Base-by-base conservation (phyloP, 2,888 invertebrate species). In the Sinotaia quadrata region DNA sequence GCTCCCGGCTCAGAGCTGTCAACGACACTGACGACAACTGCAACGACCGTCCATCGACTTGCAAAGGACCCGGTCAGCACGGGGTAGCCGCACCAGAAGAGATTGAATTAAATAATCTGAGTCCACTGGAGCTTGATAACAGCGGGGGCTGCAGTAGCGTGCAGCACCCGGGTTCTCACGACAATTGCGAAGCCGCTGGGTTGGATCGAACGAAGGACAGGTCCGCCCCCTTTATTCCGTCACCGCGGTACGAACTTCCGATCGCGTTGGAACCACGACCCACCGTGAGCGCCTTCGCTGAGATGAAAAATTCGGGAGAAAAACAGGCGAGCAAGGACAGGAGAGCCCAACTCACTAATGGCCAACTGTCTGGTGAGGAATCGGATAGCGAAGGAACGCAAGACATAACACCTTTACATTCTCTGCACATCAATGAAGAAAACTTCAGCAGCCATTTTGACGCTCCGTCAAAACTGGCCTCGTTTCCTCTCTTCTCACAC, bases 1-100 rank as follows among this genome's bases (percentile, higher is more conserved):
- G 78, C 41, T 68, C 68, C 2, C 70, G 76, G 12, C 73, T 76
- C 27, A 61, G 71, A 51, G 78, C 76, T 8, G 73, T 75, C 8
- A 74, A 75, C 10, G 49, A 73, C 10, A n/a, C n/a, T n/a, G 74
- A 76, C 18, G 73, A 68, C 21, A 54, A 29, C 41, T 29, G 52
- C 56, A 33, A 12, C 1, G 27, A 34, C 12, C 21, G 24, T 15
- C 51, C 34, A 7, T 4, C 44, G 27, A 10, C 4, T 12, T 18
- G 52, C 27, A n/a, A 24, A 18, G 8, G 15, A 8, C n/a, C 8
- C 12, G 12, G 52, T n/a, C 52, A 18, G 24, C 29, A 31, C 7
- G 12, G 52, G 24, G 29, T n/a, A 7, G 44, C 31, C 41, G 59
- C 49, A 1, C 21, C 44, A 7, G 4, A n/a, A n/a, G n/a, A n/a